Evolutionary conservation across 1,140 invertebrate genomes (phyloP).

Genomic region (Monochamus saltuarius): DNA sequence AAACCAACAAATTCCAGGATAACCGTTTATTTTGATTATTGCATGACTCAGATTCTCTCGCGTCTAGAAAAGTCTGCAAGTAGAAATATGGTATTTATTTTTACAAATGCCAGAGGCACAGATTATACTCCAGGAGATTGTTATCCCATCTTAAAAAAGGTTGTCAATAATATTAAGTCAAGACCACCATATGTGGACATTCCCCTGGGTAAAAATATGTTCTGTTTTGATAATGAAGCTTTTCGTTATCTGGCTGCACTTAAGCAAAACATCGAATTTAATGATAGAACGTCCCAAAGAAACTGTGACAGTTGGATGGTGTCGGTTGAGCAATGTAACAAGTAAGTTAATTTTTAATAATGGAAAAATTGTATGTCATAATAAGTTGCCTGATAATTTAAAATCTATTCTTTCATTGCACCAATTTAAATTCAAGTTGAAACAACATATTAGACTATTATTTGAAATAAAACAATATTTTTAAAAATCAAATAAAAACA

Average conservation of each 20-base stretch:
- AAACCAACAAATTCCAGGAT: constrained; percentile 38
- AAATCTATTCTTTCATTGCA: no score
- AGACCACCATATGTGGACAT: constrained; percentile 35
- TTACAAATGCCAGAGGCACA: constrained; percentile 40
- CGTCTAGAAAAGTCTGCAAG: constrained; percentile 42
- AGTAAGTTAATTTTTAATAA: constrained; percentile 33
- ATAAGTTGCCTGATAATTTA: no score
- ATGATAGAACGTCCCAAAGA: constrained; percentile 7
- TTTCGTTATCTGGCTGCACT: constrained; percentile 40
- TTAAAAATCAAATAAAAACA: no score
- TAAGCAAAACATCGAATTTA: constrained; percentile 31
- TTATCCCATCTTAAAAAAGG: constrained; percentile 26
- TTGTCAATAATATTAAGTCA: constrained; percentile 28
- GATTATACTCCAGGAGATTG: constrained; percentile 42
- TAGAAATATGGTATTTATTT: constrained; percentile 45
- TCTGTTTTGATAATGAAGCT: constrained; percentile 47
- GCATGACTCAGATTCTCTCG: constrained; percentile 42
- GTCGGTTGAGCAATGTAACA: constrained; percentile 38
- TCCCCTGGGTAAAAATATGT: constrained; percentile 34
- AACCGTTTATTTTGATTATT: constrained; percentile 40
- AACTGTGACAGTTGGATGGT: constrained; percentile 41
- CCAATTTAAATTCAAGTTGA: background rate
- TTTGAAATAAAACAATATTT: no score
- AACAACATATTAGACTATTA: no score
- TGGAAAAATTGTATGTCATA: no score